Percentiles rank a stretch among this genome's conserved stretches.
Conservation (phyloP, 1,140 invertebrate genomes). For the Teleogryllus occipitalis region DNA sequence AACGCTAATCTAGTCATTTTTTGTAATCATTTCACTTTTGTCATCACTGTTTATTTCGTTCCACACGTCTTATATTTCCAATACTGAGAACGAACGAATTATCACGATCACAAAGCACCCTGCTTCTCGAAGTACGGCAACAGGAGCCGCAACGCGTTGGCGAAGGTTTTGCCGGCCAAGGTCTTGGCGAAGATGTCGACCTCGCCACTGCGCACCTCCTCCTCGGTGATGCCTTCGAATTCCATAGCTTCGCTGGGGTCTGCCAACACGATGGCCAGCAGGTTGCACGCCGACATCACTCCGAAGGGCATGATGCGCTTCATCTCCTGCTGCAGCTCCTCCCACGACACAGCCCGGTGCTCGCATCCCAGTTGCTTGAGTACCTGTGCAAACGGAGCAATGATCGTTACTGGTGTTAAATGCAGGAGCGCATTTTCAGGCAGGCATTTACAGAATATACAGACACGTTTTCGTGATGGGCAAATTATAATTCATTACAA, state of each 20-base stretch:
- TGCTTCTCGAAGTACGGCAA: slow-evolving; percentile 11
- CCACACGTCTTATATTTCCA: no score
- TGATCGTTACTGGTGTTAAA: no score
- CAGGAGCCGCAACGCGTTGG: not conserved
- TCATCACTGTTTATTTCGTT: no score
- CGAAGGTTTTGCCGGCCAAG: not conserved
- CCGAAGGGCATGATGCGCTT: slow-evolving; percentile 17
- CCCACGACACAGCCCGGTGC: not conserved
- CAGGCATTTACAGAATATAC: no score
- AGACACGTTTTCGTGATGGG: no score
- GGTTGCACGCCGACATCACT: not conserved
- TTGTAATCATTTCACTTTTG: no score
- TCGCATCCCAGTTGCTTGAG: not conserved
- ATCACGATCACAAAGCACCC: not conserved
- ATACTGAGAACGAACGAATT: no score
- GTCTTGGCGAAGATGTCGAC: not conserved
- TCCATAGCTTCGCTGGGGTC: slow-evolving; percentile 10
- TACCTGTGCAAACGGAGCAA: not conserved
- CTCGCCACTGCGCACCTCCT: not conserved
- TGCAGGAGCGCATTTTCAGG: no score
- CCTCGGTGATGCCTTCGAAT: not conserved
- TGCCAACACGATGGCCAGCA: slow-evolving; percentile 12
- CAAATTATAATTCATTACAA: no score
- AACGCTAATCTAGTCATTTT: no score
- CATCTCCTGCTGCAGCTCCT: slow-evolving; percentile 15